Evolutionary conservation across 2,797 vertebrate genomes (phyloP).

Genomic region (Hybognathus amarus): DNA sequence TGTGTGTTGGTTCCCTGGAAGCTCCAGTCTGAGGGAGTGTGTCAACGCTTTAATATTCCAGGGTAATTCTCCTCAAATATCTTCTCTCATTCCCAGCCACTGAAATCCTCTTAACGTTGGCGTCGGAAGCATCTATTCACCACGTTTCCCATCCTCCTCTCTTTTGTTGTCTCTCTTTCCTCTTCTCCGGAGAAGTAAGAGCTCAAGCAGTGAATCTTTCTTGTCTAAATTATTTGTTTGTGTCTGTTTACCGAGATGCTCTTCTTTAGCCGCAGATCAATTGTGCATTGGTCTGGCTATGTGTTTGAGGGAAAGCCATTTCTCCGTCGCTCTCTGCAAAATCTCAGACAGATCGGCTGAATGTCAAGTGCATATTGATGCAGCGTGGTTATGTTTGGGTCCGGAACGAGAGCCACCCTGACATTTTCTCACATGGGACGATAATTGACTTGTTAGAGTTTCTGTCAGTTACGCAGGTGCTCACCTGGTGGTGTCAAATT

Average conservation of each 20-base stretch:
- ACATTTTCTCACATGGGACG: constrained; percentile 46
- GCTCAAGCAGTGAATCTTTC: constrained; percentile 44
- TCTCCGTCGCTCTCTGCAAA: neutral
- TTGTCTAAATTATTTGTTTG: constrained; percentile 67
- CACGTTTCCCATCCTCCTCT: constrained; percentile 48
- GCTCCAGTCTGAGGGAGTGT: constrained; percentile 68
- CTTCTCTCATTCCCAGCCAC: constrained; percentile 50
- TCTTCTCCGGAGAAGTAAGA: constrained; percentile 32
- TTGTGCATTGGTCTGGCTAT: constrained; percentile 16
- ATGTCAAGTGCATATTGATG: constrained; percentile 49
- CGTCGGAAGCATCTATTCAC: constrained; percentile 44
- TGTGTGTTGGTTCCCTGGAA: constrained; percentile 54
- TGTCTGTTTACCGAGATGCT: constrained; percentile 57
- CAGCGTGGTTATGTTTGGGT: neutral
- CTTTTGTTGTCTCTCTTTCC: constrained; percentile 55
- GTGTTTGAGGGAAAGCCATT: constrained; percentile 20
- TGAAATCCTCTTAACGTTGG: constrained; percentile 54
- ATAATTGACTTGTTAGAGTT: constrained; percentile 60
- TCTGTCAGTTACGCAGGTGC: constrained; percentile 44
- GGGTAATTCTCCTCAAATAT: constrained; percentile 54
- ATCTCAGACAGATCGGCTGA: constrained; percentile 26
- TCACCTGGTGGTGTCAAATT: constrained; percentile 55
- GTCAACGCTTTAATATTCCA: constrained; percentile 72
- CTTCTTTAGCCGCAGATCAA: constrained; percentile 33
- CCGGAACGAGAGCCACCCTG: constrained; percentile 27